These are phyloP conservation scores for Athripsodes cinereus DNA, from an alignment of 2,888 invertebrate species.

Conservation along the genomic window DNA sequence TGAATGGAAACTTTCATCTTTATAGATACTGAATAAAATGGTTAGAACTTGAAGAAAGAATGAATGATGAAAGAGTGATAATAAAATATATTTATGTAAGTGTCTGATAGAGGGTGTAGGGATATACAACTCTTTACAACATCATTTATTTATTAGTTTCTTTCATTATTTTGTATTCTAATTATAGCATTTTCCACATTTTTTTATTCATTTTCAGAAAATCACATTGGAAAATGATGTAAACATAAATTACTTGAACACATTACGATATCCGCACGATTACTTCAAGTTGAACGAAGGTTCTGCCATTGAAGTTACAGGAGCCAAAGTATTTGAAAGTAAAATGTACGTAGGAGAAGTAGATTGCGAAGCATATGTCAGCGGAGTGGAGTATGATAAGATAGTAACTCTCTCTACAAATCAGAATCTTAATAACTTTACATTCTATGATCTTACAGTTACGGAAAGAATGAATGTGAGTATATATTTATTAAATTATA, in stretches of 20 bases:
- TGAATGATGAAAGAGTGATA: too few species aligned
- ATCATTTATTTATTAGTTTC: too few species aligned
- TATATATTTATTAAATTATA: too few species aligned
- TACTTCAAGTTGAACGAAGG: conserved; percentile 40
- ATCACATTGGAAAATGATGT: conserved; percentile 35
- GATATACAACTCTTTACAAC: too few species aligned
- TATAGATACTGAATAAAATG: too few species aligned
- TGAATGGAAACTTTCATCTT: too few species aligned
- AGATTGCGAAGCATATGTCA: conserved; percentile 38
- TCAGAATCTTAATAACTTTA: conserved; percentile 42
- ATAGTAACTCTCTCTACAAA: conserved; percentile 42
- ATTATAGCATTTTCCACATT: too few species aligned
- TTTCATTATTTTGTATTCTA: too few species aligned
- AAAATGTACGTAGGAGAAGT: conserved; percentile 36
- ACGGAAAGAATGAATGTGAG: conserved; percentile 43
- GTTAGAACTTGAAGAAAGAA: too few species aligned
- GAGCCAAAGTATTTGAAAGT: conserved; percentile 42
- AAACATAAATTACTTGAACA: conserved; percentile 39
- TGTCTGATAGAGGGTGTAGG: too few species aligned
- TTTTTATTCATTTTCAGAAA: conserved; percentile 39
- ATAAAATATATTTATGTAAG: too few species aligned
- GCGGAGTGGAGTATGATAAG: conserved; percentile 41
- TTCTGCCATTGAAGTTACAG: conserved; percentile 36
- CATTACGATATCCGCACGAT: conserved; percentile 46
- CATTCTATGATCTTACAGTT: conserved; percentile 48